These are phyloP conservation scores for Actenoides lindsayi DNA, from an alignment of 2,113 vertebrate genomes.

Conservation along the genomic window DNA sequence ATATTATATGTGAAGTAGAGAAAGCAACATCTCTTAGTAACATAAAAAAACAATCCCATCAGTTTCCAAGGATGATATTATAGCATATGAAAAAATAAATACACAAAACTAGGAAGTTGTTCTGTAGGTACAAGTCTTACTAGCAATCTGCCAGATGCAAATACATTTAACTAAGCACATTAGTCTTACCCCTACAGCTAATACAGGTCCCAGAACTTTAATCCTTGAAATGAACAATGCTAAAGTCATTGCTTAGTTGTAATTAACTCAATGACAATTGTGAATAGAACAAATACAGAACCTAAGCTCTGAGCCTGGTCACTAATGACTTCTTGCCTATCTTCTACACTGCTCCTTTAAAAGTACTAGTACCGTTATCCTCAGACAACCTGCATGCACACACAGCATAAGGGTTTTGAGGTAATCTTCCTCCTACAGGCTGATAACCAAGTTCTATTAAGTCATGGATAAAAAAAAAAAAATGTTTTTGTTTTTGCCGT, in stretches of 20 bases:
- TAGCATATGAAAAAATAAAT: background rate
- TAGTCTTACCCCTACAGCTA: background rate
- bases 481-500: too few relatives aligned
- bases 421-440: background rate
- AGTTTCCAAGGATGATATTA: background rate
- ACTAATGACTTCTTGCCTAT: background rate
- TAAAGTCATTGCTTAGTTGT: background rate
- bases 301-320: background rate
- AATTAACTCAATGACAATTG: background rate
- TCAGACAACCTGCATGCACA: background rate
- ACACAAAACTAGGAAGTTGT: background rate
- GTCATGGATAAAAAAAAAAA: background rate
- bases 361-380: background rate
- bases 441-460: background rate
- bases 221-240: too few relatives aligned
- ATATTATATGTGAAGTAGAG: fast-evolving
- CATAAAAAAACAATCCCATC: background rate
- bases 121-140: background rate
- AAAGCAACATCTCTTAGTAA: background rate
- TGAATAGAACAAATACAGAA: background rate
- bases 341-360: background rate
- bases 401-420: fast-evolving
- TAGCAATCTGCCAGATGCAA: background rate
- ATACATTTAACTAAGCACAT: background rate
- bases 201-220: too few relatives aligned